Conservation (phyloP, 1,140 invertebrate species). For the Drosophila kurseongensis region DNA sequence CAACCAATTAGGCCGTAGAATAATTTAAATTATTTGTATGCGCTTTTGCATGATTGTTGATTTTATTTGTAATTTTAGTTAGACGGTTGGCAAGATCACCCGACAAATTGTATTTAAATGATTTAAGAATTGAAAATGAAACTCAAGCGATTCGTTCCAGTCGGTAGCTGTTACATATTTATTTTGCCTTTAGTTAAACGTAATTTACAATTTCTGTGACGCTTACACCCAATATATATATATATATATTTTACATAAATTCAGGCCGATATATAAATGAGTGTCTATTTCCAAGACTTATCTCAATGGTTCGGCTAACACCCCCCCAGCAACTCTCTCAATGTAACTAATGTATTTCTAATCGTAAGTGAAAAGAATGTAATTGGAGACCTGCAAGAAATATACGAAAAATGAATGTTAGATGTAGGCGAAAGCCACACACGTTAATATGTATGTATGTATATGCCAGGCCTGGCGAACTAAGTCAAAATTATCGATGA, state of each 20-base stretch:
- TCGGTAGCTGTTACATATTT: conserved; percentile 56
- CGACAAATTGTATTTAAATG: conserved; percentile 28
- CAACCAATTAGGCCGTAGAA: conserved; percentile 61
- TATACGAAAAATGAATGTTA: conserved; percentile 34
- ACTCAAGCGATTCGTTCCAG: conserved; percentile 46
- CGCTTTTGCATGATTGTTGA: conserved; percentile 62
- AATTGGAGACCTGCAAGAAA: conserved; percentile 50
- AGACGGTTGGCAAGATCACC: conserved; percentile 7
- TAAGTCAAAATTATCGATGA: conserved; percentile 23
- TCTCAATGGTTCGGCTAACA: conserved; percentile 33
- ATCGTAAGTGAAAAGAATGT: conserved; percentile 37
- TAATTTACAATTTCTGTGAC: conserved; percentile 54
- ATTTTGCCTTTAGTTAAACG: conserved; percentile 61
- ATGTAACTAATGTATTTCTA: conserved; percentile 54
- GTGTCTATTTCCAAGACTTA: conserved; percentile 36
- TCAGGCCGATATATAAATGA: conserved; percentile 10
- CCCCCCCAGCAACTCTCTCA: conserved; percentile 31
- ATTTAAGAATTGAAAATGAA: conserved; percentile 31
- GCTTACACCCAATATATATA: conserved; percentile 35
- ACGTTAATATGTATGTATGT: not conserved
- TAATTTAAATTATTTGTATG: conserved; percentile 59
- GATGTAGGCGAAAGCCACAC: not conserved
- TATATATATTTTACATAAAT: conserved; percentile 35
- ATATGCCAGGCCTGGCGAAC: conserved; percentile 2
- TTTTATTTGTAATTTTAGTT: conserved; percentile 60